Evolutionary conservation across 2,888 invertebrate species (phyloP), one percentile per base, ranked within the genome.

Genomic region (Nipponacmea schrenckii): DNA sequence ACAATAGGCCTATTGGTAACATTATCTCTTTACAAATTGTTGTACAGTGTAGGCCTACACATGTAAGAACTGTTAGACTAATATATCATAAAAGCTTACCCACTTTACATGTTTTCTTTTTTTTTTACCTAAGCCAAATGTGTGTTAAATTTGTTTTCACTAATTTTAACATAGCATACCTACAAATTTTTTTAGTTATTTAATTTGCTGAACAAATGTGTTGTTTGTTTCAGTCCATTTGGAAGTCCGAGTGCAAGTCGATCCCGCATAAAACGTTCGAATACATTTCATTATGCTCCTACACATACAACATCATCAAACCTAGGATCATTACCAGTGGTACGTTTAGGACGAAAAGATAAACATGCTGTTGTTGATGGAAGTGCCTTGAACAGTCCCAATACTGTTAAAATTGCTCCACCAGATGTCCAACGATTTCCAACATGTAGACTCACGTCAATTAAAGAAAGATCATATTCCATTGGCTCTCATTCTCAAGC

Each of bases 341-440:
- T 84, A 3, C 73, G 79, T 45, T 73, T 82, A 10, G 74, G 72
- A 39, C 77, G 74, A 62, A 69, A 74, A 45, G 75, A 78, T 65
- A 77, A 77, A 62, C 74, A 73, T 20, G 73, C 78, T 15, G 70
- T 83, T 20, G 68, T 74, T 17, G 80, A 79, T 67, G 71, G 76
- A 1, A 76, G 77, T n/a, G 74, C 77, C 72, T 50, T 80, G 48
- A 74, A 77, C 46, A 79, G 80, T 71, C 77, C 81, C n/a, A 82
- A 79, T 65, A 81, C 82, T 62, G 83, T 84, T 20, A 82, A 79
- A 65, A 81, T 84, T 45, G 83, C 83, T 26, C 82, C 83, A 24
- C 83, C 83, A 27, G 78, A 79, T 31, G 76, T 77, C 17, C 76
- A 77, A 50, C 77, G 76, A 66, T 63, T 80, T 27, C 62, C 74